Evolutionary conservation across 2,888 invertebrate genomes (phyloP).

Genomic region (Diarsia brunnea): DNA sequence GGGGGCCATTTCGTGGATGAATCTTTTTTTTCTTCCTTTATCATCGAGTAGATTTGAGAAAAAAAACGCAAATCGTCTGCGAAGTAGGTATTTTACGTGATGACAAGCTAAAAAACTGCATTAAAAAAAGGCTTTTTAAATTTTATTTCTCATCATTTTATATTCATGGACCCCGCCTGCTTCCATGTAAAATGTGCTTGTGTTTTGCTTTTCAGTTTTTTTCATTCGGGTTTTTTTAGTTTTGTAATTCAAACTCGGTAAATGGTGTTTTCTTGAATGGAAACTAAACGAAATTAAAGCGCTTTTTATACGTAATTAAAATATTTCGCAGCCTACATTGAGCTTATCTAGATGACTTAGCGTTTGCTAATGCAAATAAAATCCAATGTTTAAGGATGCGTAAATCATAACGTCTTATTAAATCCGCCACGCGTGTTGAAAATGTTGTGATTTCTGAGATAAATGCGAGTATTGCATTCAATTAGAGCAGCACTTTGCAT

Average conservation of each 20-base stretch:
- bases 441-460: slow-evolving; percentile 32
- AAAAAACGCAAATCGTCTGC: too few species aligned
- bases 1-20: too few species aligned
- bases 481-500: slow-evolving; percentile 1
- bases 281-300: neutral
- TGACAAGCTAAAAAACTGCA: too few species aligned
- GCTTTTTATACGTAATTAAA: slow-evolving; percentile 5
- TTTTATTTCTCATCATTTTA: too few species aligned
- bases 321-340: neutral
- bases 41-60: too few species aligned
- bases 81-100: too few species aligned
- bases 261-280: neutral
- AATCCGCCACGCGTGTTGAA: slow-evolving; percentile 35
- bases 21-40: too few species aligned
- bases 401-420: slow-evolving; percentile 36
- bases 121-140: too few species aligned
- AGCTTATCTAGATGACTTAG: slow-evolving; percentile 24
- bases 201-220: too few species aligned
- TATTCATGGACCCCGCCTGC: too few species aligned
- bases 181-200: too few species aligned
- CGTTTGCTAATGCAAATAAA: slow-evolving; percentile 34
- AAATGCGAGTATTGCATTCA: slow-evolving; percentile 18
- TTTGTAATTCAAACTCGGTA: neutral
- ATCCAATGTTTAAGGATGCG: slow-evolving; percentile 46
- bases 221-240: too few species aligned